A percentile compares a stretch with the other conserved stretches of the same genome.
Evolutionary conservation across 1,140 invertebrate species (phyloP).

Genomic region (Leucophenga varia): DNA sequence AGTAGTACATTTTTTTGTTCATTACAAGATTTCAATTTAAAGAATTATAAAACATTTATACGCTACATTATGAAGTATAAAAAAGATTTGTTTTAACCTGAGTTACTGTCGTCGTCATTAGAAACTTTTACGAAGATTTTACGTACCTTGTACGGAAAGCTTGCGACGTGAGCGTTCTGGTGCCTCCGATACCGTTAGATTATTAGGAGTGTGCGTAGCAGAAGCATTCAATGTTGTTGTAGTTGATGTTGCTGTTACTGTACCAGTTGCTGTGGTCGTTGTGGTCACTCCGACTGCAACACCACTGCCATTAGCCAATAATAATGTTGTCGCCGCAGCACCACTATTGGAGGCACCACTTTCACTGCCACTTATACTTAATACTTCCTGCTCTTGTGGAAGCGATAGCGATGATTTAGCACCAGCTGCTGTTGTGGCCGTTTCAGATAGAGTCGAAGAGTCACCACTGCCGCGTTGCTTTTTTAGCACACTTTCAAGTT

Average conservation of each 20-base stretch:
- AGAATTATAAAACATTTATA: conserved; percentile 17
- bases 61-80: background rate
- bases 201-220: too few species aligned
- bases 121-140: too few species aligned
- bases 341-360: conserved; percentile 36
- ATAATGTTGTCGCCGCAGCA: conserved; percentile 7
- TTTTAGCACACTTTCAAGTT: conserved; percentile 13
- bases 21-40: conserved; percentile 14
- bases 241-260: background rate
- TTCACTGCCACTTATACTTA: conserved; percentile 41
- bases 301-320: conserved; percentile 16
- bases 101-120: too few species aligned
- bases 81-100: too few species aligned
- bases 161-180: conserved; percentile 43
- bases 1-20: too few species aligned
- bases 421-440: conserved; percentile 24
- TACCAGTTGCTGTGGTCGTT: conserved; percentile 21
- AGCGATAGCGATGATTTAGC: conserved; percentile 48
- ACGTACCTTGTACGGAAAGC: conserved; percentile 50
- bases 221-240: too few species aligned
- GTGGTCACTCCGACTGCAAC: conserved; percentile 18
- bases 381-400: conserved; percentile 40
- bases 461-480: conserved; percentile 30
- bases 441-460: conserved; percentile 31
- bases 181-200: conserved; percentile 32